phyloP scores from a whole-genome alignment of 2,888 invertebrate species.

The Carcina quercana region DNA sequence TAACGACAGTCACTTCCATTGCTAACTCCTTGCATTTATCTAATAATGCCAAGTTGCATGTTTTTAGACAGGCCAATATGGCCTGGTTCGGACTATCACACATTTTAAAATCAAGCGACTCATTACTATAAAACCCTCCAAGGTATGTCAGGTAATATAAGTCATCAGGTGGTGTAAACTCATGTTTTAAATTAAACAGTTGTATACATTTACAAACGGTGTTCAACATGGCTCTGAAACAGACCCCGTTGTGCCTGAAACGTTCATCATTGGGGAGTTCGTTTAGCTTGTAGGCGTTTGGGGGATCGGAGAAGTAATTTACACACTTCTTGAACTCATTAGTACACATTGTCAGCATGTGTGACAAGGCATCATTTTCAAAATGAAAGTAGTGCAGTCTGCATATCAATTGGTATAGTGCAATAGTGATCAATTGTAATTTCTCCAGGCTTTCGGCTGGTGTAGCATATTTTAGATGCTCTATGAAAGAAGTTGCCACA shows the following conservation, averaged over 20 bases:
- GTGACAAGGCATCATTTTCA: slow-evolving; percentile 20
- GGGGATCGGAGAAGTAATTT: slow-evolving; percentile 44
- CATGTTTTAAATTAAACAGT: slow-evolving; percentile 28
- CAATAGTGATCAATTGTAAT: slow-evolving; percentile 33
- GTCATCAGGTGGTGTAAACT: slow-evolving; percentile 25
- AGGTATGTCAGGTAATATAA: slow-evolving; percentile 42
- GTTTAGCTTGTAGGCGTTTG: slow-evolving; percentile 39
- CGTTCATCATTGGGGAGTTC: slow-evolving; percentile 35
- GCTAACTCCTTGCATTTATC: slow-evolving; percentile 45
- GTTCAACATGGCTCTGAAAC: slow-evolving; percentile 33
- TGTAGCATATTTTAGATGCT: slow-evolving; percentile 45
- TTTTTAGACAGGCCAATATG: slow-evolving; percentile 36
- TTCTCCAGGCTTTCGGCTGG: slow-evolving; percentile 41
- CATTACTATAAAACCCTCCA: slow-evolving; percentile 25
- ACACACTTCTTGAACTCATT: slow-evolving; percentile 41
- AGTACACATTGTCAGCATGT: slow-evolving; percentile 24
- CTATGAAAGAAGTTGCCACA: slow-evolving; percentile 40
- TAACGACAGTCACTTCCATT: slow-evolving; percentile 56
- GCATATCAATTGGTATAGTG: slow-evolving; percentile 43
- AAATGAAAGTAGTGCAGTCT: slow-evolving; percentile 42
- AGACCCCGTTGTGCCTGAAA: slow-evolving; percentile 44
- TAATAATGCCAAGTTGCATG: slow-evolving; percentile 37
- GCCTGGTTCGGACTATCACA: slow-evolving; percentile 22
- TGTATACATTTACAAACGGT: slow-evolving; percentile 34
- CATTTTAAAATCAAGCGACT: slow-evolving; percentile 22